These are phyloP conservation scores for Drosophila rellima DNA, from an alignment of 2,888 invertebrate species.

Conservation along the genomic window DNA sequence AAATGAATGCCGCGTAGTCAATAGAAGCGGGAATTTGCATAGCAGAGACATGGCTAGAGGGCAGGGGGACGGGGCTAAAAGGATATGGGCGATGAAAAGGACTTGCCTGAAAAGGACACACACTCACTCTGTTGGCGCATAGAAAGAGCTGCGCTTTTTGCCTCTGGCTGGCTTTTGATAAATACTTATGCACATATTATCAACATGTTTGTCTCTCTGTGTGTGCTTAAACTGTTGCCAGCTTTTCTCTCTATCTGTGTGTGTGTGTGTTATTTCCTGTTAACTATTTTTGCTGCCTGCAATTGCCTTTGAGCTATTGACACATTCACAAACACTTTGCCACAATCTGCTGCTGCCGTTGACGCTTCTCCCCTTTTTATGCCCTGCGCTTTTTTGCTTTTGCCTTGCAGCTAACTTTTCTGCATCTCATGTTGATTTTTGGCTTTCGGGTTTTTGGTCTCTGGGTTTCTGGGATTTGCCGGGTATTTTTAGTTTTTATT, in stretches of 20 bases:
- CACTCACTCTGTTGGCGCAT: constrained; percentile 18
- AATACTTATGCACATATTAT: constrained; percentile 68
- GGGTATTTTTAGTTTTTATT: background rate
- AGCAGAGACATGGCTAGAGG: constrained; percentile 5
- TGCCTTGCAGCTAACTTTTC: constrained; percentile 41
- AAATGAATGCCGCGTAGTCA: constrained; percentile 50
- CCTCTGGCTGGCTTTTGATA: constrained; percentile 56
- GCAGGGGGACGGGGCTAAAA: background rate
- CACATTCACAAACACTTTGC: constrained; percentile 70
- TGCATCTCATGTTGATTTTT: constrained; percentile 51
- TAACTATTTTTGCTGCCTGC: constrained; percentile 59
- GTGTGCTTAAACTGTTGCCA: constrained; percentile 38
- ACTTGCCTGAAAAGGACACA: constrained; percentile 27
- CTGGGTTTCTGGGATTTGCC: constrained; percentile 5
- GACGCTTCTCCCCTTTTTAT: constrained; percentile 1
- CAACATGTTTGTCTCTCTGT: constrained; percentile 42
- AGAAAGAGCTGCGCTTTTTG: constrained; percentile 52
- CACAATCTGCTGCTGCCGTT: constrained; percentile 58
- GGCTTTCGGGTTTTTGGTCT: constrained; percentile 22
- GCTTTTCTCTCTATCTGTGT: constrained; percentile 5
- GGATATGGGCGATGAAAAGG: constrained; percentile 29
- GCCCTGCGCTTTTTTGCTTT: constrained; percentile 10
- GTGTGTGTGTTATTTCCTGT: constrained; percentile 39
- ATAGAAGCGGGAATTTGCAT: constrained; percentile 50
- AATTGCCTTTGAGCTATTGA: constrained; percentile 72